Base-by-base conservation (phyloP, 2,888 invertebrate species). In the Argynnis bischoffii region DNA sequence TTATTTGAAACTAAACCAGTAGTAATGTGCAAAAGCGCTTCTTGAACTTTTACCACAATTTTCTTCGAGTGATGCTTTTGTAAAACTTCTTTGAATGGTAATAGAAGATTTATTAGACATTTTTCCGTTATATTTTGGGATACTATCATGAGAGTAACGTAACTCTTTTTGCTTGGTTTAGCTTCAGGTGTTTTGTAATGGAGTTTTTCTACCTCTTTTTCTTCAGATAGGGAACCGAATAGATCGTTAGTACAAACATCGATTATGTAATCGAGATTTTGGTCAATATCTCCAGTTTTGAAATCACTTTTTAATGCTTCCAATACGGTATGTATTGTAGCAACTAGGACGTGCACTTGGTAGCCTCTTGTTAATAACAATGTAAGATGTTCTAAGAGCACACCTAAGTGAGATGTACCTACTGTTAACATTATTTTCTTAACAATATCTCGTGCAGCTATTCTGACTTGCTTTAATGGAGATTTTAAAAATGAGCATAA, bases 321-420 rank as follows among this genome's bases (percentile, higher is more conserved):
- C 63, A 99, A 87, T 5, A 99, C 94, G 0, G 96, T 94, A 81
- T 99, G 97, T 21, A 98, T 94, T 0, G 99, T 98, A 70, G 95
- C 98, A 3, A 97, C 96, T 64, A 99, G 90, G 0, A 99, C 99
- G 79, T 99, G 99, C 2, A 98, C 95, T 93, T 99, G 98, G 83
- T 97, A 99, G 14, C 99, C 99, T 81, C 96, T 94, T 0, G 95
- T 97, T 64, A 99, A 91, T 21, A 97, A 88, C 5, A 96, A 90
- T 48, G 95, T 95, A 83, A 99, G 94, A 86, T 98, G 98, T 70
- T 95, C 95, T 14, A 99, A 85, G 26, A 99, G 87, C 77, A 95
- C 92, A 8, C 95, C 94, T 70, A 99, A 92, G 85, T 98, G 97
- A 16, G 94, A 88, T 0, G 98, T 95, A 0, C 99, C 99, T 11